Evolutionary conservation across 2,113 vertebrate genomes (phyloP), one percentile per base, ranked within the genome.

Genomic region (Coturnix japonica): DNA sequence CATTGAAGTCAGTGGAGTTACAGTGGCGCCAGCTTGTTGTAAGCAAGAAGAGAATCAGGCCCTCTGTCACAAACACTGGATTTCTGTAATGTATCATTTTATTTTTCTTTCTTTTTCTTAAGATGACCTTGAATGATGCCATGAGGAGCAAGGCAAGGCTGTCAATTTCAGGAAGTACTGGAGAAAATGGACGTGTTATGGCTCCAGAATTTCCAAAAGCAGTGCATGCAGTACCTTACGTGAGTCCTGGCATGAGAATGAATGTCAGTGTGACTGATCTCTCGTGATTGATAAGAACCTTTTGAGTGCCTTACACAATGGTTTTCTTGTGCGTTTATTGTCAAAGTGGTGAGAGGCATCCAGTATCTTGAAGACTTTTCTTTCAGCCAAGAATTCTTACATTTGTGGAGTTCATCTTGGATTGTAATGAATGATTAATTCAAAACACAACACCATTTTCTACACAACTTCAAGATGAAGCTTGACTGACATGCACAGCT

Each of bases 241-340:
- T 98, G 97, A 99, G 99, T 98, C 98, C 99, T 98, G 99, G 99
- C 98, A 99, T 99, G 98, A 98, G 99, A 98, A 98, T 99, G 97
- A 99, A 98, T 98, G 99, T 99, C 99, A 99, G 99, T 98, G 98
- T 99, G 98, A 99, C 99, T 97, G 99, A 99, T 98, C 98, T 99
- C 98, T 99, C 98, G 96, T 99, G 99, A 99, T 99, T 98, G 98
- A 98, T 98, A 98, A 98, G 98, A 98, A 98, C 98, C 98, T 98
- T 98, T 98, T 98, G 98, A 99, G 99, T 99, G 99, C 99, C 99
- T 99, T 99, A 99, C 98, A 99, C 98, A 98, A 98, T 98, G 99
- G 98, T 99, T 99, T 99, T 98, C 98, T 98, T 97, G 98, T 98
- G 98, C 85, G 98, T 97, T 98, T 97, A 96, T 98, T 97, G 98